phyloP scores from a whole-genome alignment of 1,140 invertebrate genomes.

The Hyposmocoma kahamanoa region DNA sequence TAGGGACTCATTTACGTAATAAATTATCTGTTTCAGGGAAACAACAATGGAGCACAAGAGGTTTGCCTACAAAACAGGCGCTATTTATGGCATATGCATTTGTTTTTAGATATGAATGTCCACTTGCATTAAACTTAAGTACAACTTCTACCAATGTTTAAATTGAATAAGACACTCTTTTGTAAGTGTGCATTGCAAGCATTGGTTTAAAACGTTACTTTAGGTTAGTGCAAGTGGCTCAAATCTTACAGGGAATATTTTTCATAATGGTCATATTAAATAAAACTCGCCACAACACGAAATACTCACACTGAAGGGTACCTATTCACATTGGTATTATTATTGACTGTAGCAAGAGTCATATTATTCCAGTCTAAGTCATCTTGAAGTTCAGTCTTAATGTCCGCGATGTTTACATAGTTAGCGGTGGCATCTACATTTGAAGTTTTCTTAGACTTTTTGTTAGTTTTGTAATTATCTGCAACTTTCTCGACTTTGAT shows the following conservation, averaged over 20 bases:
- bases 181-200: too few relatives aligned
- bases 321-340: conserved; percentile 48
- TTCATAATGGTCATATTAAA: conserved; percentile 8
- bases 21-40: too few relatives aligned
- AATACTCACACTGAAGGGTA: conserved; percentile 51
- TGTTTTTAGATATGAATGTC: too few relatives aligned
- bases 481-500: conserved; percentile 52
- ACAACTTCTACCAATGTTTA: too few relatives aligned
- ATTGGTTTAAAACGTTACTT: too few relatives aligned
- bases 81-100: too few relatives aligned
- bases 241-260: conserved; percentile 11
- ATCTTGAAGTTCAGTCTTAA: conserved; percentile 69
- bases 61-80: too few relatives aligned
- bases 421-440: conserved; percentile 34
- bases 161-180: too few relatives aligned
- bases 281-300: conserved; percentile 7
- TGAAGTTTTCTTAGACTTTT: conserved; percentile 53
- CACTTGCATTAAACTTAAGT: too few relatives aligned
- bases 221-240: too few relatives aligned
- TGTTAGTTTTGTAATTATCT: conserved; percentile 23
- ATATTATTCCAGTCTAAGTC: conserved; percentile 66
- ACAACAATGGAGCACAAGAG: too few relatives aligned
- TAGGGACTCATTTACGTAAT: too few relatives aligned
- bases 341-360: conserved; percentile 61
- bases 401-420: conserved; percentile 50